Evolutionary conservation across 1,140 invertebrate genomes (phyloP), one percentile per base, ranked within the genome.

Genomic region (Zaprionus tsacasi): DNA sequence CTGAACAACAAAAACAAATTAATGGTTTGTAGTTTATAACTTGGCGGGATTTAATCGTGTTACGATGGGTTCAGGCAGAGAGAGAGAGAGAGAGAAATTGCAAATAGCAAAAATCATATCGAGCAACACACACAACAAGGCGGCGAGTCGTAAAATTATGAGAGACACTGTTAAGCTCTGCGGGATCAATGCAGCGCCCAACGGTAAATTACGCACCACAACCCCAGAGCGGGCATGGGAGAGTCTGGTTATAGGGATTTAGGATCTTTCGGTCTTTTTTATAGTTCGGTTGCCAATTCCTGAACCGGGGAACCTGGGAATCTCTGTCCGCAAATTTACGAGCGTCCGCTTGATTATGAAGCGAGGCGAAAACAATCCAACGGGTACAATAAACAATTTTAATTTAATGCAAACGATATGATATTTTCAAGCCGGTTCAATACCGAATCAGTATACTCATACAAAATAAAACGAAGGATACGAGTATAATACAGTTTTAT

Each of bases 311-410:
- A 21, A 21, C 21, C 21, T 7, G 40, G n/a, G 40, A 45, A 45
- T 45, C 40, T 45, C n/a, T 15, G 40, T 45, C n/a, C 40, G 57
- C 58, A 69, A 69, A 50, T 69, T 69, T 69, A 70, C 36, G 58
- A 40, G 45, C 12, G 58, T 68, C 45, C 27, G 52, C 55, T 67
- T 72, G 48, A 50, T 82, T 82, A 67, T 43, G 57, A 61, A 57
- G 38, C 69, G 25, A 65, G 25, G 61, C 58, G 67, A 67, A 45
- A 67, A 68, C 70, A 65, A 67, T 64, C 55, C 56, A 64, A 55
- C 43, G 67, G 67, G 25, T 64, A 30, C 57, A 66, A 79, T 83
- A 82, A 82, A 83, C 73, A 83, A 80, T 67, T 76, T 83, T 77
- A 67, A 82, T 67, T 83, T 77, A 83, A 83, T 64, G 81, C 67